These are phyloP conservation scores for Clytia hemisphaerica DNA, from an alignment of 30 jellyfish, hydroid and myxozoan species.

Conservation along the genomic window DNA sequence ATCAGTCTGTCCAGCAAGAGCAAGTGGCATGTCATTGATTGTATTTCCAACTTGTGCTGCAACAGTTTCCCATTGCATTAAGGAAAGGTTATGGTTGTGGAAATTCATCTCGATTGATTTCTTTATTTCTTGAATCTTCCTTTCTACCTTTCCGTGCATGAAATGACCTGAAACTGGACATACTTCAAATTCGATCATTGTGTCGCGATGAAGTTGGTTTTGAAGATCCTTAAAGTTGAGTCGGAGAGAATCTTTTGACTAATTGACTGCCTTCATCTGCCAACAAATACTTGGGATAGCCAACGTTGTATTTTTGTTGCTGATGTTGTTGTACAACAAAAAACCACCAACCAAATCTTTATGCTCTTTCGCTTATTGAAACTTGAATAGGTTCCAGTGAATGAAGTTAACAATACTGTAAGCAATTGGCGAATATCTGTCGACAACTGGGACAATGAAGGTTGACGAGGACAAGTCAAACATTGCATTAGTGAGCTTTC, in stretches of 20 bases:
- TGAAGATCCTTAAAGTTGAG: neutral
- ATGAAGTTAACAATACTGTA: too few relatives aligned
- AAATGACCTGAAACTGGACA: constrained; percentile 1
- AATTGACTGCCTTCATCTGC: too few relatives aligned
- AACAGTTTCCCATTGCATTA: constrained; percentile 4
- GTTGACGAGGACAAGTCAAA: neutral
- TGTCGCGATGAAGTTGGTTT: neutral
- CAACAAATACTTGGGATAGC: neutral
- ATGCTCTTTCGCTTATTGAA: neutral
- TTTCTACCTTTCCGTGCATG: constrained; percentile 4
- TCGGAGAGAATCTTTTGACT: too few relatives aligned
- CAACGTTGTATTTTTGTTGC: neutral
- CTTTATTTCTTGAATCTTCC: neutral
- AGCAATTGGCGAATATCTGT: neutral
- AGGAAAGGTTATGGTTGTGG: neutral
- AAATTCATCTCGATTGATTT: neutral
- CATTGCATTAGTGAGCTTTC: neutral
- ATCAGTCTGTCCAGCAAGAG: too few relatives aligned
- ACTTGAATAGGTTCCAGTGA: too few relatives aligned
- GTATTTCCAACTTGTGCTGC: too few relatives aligned
- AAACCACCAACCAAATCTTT: too few relatives aligned
- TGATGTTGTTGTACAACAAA: too few relatives aligned
- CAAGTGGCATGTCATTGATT: too few relatives aligned
- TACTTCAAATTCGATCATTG: neutral
- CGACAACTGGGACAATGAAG: constrained; percentile 3